These are phyloP conservation scores for Heliconius sara DNA, from an alignment of 2,888 invertebrate species.

Conservation along the genomic window DNA sequence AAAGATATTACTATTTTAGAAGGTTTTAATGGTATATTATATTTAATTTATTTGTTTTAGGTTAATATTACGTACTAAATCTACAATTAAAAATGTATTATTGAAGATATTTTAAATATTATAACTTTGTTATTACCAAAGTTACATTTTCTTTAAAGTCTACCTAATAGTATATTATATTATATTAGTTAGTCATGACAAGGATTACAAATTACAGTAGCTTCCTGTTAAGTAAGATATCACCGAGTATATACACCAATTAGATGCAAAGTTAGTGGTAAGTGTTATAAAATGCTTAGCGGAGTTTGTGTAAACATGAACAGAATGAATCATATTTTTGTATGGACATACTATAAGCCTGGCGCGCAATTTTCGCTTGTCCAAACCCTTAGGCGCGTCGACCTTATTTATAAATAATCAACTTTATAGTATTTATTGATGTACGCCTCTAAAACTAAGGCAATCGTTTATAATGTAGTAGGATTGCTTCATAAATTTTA, in stretches of 20 bases:
- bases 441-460: slow-evolving; percentile 31
- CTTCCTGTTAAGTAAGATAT: slow-evolving; percentile 37
- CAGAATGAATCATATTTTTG: slow-evolving; percentile 80
- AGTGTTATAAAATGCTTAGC: slow-evolving; percentile 65
- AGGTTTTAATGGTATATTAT: slow-evolving; percentile 63
- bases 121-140: slow-evolving; percentile 56
- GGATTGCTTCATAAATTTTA: slow-evolving; percentile 36
- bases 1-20: slow-evolving; percentile 79
- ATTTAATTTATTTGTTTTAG: slow-evolving; percentile 73
- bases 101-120: slow-evolving; percentile 46
- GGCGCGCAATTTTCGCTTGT: slow-evolving; percentile 30
- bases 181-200: slow-evolving; percentile 26
- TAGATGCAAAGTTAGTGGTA: slow-evolving; percentile 39
- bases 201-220: slow-evolving; percentile 35
- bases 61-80: slow-evolving; percentile 45
- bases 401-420: slow-evolving; percentile 28
- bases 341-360: slow-evolving; percentile 66
- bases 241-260: slow-evolving; percentile 38
- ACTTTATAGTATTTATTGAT: slow-evolving; percentile 35
- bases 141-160: slow-evolving; percentile 54
- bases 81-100: slow-evolving; percentile 46
- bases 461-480: slow-evolving; percentile 35
- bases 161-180: slow-evolving; percentile 39
- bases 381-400: slow-evolving; percentile 29
- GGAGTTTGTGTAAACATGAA: slow-evolving; percentile 71